Base-by-base conservation (phyloP, 2,888 invertebrate species). In the Tridacna gigas region DNA sequence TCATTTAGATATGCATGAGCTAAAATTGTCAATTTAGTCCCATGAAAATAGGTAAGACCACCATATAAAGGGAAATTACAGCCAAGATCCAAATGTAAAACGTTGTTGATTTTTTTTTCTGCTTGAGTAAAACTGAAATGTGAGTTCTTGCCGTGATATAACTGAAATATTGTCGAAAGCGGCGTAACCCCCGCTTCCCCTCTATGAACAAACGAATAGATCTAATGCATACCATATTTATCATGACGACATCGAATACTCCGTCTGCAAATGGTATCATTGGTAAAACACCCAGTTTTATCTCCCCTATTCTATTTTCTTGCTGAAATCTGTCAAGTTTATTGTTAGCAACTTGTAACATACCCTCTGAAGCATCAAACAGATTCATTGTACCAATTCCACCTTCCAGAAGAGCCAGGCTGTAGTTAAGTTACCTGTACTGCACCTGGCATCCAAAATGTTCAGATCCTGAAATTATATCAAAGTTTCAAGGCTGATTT, bases 361-460 rank as follows among this genome's bases (percentile, higher is more conserved):
- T 67, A 4, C 67, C 67, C 12, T 26, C 11, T 18, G 67, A 67
- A 37, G 67, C 67, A 67, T 67, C 67, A 67, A 67, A 45, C 45
- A 67, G n/a, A 22, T 45, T 67, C 20, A 45, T n/a, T 67, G 37
- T 67, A 67, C 67, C 67, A 13, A 67, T 37, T 0, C 45, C 67
- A 15, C 45, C 45, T 67, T 67, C 20, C 5, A 67, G 45, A 45
- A 67, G 67, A 45, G 67, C 67, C 45, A 5, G 12, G 3, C 37
- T 37, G 67, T 67, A 67, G 67, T 67, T 67, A 15, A 67, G 67
- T 67, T 67, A 15, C 67, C 67, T 13, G 67, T 67, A 13, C 67
- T 45, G n/a, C 67, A 67, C 13, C 45, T 45, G 20, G 47, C 45
- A 20, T 67, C 67, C n/a, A 67, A 37, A 45, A 67, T 20, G 11